Evolutionary conservation across 1,140 invertebrate genomes (phyloP).

Genomic region (Heliconius himera): DNA sequence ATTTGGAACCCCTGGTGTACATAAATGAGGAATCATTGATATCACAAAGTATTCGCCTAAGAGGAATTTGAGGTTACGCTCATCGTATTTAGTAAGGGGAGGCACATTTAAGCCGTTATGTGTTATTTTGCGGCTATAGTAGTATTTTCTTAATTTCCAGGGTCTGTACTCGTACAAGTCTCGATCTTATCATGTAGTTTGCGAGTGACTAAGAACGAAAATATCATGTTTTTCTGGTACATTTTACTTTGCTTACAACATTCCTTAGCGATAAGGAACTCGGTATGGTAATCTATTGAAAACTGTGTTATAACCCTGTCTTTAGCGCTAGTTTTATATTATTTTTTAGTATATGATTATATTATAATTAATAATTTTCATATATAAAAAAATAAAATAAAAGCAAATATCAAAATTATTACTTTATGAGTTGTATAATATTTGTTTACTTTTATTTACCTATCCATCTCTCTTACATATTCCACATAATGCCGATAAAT

Average conservation of each 20-base stretch:
- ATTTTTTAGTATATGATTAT: not conserved
- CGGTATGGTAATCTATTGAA: slow-evolving; percentile 14
- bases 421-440: too few relatives aligned
- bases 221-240: slow-evolving; percentile 61
- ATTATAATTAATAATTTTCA: too few relatives aligned
- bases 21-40: not conserved
- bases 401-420: not conserved
- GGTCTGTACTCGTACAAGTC: slow-evolving; percentile 18
- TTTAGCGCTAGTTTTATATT: not conserved
- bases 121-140: not conserved
- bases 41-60: not conserved
- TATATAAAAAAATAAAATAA: too few relatives aligned
- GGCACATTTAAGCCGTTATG: too few relatives aligned
- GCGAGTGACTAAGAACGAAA: slow-evolving; percentile 51
- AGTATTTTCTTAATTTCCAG: not conserved
- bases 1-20: not conserved
- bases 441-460: too few relatives aligned
- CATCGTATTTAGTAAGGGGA: not conserved
- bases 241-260: slow-evolving; percentile 52
- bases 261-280: slow-evolving; percentile 55
- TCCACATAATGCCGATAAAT: too few relatives aligned
- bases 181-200: slow-evolving; percentile 48
- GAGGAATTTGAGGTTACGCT: not conserved
- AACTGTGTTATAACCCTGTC: not conserved
- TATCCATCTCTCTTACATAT: too few relatives aligned